phyloP scores from a whole-genome alignment of 2,113 vertebrate species.

The Hyaena hyaena region DNA sequence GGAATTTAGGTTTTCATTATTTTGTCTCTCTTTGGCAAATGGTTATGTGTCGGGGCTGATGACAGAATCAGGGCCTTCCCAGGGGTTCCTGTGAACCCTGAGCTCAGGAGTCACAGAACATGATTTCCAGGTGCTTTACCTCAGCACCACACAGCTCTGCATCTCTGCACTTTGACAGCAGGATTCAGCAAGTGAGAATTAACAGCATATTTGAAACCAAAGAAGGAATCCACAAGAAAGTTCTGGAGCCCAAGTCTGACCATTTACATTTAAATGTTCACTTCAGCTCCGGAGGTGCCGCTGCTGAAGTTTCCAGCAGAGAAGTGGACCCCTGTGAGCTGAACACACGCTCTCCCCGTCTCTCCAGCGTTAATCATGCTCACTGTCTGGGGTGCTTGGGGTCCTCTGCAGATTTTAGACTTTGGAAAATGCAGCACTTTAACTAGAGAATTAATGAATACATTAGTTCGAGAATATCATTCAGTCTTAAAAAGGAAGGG shows the following conservation, averaged over 20 bases:
- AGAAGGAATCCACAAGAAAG: neutral
- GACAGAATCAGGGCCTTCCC: neutral
- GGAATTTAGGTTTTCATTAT: too few relatives aligned
- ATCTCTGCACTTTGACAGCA: neutral
- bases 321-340: too few relatives aligned
- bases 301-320: too few relatives aligned
- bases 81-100: neutral
- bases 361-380: fast-evolving
- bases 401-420: neutral
- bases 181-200: neutral
- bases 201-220: neutral
- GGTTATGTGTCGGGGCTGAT: neutral
- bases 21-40: neutral
- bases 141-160: fast-evolving
- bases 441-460: neutral
- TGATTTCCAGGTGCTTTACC: fast-evolving
- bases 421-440: neutral
- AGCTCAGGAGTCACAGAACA: neutral
- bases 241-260: neutral
- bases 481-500: neutral
- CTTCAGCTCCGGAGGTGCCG: fast-evolving
- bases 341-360: neutral
- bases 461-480: neutral
- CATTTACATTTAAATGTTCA: fast-evolving
- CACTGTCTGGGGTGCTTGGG: neutral